phyloP scores from a whole-genome alignment of 2,888 invertebrate species.

The Drosophila bunnanda region DNA sequence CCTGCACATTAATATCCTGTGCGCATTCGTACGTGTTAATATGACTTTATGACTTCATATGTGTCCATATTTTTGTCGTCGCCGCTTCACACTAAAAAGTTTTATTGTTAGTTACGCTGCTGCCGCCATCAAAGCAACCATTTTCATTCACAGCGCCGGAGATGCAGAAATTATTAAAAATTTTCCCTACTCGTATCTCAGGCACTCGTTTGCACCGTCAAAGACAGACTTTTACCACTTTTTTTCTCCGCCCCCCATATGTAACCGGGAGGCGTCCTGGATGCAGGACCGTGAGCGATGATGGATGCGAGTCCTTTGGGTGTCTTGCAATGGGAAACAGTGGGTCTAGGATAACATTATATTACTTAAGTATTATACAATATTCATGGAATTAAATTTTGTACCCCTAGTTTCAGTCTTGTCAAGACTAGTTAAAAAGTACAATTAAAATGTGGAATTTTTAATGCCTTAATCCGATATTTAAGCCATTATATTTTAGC shows the following conservation, averaged over 20 bases:
- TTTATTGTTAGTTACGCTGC: conserved; percentile 77
- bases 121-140: conserved; percentile 74
- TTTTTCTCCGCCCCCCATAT: conserved; percentile 44
- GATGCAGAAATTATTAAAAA: conserved; percentile 77
- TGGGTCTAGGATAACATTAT: conserved; percentile 5
- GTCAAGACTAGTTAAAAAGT: background rate
- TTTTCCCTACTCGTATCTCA: conserved; percentile 45
- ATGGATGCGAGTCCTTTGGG: conserved; percentile 30
- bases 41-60: conserved; percentile 84
- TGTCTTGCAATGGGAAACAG: conserved; percentile 16
- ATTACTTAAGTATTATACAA: no score
- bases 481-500: conserved; percentile 15
- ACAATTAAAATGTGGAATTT: background rate
- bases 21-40: conserved; percentile 85
- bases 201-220: conserved; percentile 51
- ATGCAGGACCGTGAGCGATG: conserved; percentile 22
- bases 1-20: conserved; percentile 81
- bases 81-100: conserved; percentile 73
- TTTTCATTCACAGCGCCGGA: conserved; percentile 79
- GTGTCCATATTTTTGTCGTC: conserved; percentile 76
- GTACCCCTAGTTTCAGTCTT: background rate
- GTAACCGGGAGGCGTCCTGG: conserved; percentile 37
- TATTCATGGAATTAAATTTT: background rate
- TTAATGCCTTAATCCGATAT: no score
- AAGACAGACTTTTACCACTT: conserved; percentile 40